Percentiles rank a stretch among this genome's conserved stretches.
Evolutionary conservation across 2,113 vertebrate genomes (phyloP).

Genomic region (sheep (Ovis aries)): DNA sequence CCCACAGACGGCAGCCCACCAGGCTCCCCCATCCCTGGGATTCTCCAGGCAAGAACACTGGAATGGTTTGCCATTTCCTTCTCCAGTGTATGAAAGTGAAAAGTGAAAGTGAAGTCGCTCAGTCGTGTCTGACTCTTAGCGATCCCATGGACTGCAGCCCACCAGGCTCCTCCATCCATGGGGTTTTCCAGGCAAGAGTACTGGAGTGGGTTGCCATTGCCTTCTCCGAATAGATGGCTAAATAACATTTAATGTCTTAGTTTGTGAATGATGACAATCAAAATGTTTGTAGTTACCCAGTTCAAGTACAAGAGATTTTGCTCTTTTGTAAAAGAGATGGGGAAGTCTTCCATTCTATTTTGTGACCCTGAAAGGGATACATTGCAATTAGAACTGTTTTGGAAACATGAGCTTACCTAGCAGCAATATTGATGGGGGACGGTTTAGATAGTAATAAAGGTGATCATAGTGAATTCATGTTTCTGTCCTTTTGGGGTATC

Average conservation of each 20-base stretch:
- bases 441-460: not conserved
- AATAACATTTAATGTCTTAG: no score
- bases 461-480: not conserved
- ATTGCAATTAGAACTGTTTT: not conserved
- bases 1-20: no score
- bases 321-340: not conserved
- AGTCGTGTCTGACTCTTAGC: no score
- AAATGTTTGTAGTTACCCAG: not conserved
- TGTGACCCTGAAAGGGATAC: not conserved
- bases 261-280: not conserved
- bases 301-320: not conserved
- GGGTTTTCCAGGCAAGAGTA: no score
- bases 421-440: not conserved
- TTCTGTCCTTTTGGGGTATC: not conserved
- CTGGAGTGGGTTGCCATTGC: no score
- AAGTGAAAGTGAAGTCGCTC: no score
- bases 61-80: no score
- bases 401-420: not conserved
- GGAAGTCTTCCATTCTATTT: not conserved
- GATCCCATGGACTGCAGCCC: no score
- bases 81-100: no score
- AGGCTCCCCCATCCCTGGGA: no score
- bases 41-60: no score
- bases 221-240: not conserved
- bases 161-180: no score